A percentile compares a stretch with the other conserved stretches of the same genome.
phyloP scores from a whole-genome alignment of 2,797 vertebrate species.

The Rhodeus uyekii region DNA sequence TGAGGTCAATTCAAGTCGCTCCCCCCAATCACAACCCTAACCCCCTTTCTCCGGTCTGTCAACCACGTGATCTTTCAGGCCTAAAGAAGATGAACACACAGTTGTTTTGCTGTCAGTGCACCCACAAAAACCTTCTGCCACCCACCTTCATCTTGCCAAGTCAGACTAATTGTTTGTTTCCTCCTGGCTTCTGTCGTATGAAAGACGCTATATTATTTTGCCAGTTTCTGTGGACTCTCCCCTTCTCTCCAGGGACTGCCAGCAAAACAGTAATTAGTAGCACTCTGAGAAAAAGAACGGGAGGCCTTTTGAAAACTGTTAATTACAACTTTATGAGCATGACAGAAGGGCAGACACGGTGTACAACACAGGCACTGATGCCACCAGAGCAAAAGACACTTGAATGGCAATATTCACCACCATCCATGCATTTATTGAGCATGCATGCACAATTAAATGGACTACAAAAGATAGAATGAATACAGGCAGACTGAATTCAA shows the following conservation, averaged over 20 bases:
- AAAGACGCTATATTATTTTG: conserved; percentile 50
- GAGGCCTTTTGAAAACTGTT: conserved; percentile 51
- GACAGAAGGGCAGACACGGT: conserved; percentile 22
- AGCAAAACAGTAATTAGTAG: conserved; percentile 61
- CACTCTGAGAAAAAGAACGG: conserved; percentile 44
- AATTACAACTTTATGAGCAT: conserved; percentile 55
- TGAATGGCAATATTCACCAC: neutral
- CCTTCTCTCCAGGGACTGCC: conserved; percentile 50
- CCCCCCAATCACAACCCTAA: neutral
- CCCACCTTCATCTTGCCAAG: conserved; percentile 43
- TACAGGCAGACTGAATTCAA: neutral
- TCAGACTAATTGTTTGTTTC: conserved; percentile 54
- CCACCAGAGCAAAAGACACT: conserved; percentile 1
- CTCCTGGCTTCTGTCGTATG: conserved; percentile 36
- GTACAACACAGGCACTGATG: conserved; percentile 7
- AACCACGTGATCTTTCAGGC: neutral
- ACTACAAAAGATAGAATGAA: conserved; percentile 1
- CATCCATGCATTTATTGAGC: neutral
- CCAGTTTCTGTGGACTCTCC: conserved; percentile 36
- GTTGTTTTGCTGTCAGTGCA: conserved; percentile 25
- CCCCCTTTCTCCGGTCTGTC: neutral
- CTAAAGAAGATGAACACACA: neutral
- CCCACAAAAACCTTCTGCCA: conserved; percentile 42
- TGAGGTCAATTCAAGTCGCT: neutral
- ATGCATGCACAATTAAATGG: neutral